phyloP scores from a whole-genome alignment of 2,113 vertebrate genomes.

The Sylvilagus bachmani region DNA sequence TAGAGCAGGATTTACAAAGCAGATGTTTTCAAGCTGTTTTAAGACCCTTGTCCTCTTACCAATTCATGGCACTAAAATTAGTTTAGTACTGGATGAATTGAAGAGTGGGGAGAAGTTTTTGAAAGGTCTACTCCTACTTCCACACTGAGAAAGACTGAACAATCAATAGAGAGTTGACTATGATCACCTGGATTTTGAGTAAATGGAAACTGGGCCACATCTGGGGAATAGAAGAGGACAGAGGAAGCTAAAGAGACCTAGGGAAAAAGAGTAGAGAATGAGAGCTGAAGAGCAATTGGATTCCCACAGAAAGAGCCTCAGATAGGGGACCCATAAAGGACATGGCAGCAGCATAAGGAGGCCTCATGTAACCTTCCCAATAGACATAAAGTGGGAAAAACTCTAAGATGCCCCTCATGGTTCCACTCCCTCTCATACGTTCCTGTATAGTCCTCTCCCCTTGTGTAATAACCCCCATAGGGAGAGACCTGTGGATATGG shows the following conservation, averaged over 20 bases:
- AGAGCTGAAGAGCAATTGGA: not conserved
- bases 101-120: not conserved
- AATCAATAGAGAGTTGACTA: not conserved
- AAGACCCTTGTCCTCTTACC: not conserved
- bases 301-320: not conserved
- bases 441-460: not conserved
- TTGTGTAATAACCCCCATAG: not conserved
- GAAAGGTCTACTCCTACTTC: not conserved
- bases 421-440: rapidly evolving
- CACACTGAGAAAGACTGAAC: not conserved
- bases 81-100: not conserved
- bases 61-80: not conserved
- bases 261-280: not conserved
- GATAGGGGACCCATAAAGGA: not conserved
- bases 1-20: conserved; percentile 28
- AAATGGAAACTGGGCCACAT: conserved; percentile 1
- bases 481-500: not conserved
- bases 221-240: not conserved
- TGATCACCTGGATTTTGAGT: not conserved
- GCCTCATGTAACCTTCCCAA: not conserved
- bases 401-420: not conserved
- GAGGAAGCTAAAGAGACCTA: not conserved
- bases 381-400: not conserved
- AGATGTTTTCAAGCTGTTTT: conserved; percentile 31
- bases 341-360: not conserved